phyloP scores from a whole-genome alignment of 1,140 invertebrate genomes.

The Drosophila takahashii region DNA sequence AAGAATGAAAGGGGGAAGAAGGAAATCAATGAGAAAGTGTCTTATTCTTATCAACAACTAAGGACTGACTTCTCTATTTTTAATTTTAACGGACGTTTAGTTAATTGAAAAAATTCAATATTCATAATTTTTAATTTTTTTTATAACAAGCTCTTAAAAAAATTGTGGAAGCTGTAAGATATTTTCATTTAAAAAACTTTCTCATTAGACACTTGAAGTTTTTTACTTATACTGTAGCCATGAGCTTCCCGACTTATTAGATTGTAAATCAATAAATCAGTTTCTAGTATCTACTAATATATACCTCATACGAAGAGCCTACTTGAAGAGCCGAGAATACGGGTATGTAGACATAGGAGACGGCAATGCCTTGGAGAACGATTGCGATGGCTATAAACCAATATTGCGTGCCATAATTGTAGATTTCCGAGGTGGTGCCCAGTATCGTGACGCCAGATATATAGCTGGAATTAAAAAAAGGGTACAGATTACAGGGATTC shows the following conservation, averaged over 20 bases:
- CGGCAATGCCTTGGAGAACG: slow-evolving; percentile 88
- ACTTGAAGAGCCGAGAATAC: slow-evolving; percentile 92
- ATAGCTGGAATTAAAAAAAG: slow-evolving; percentile 87
- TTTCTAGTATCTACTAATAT: slow-evolving; percentile 29
- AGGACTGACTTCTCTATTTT: neutral
- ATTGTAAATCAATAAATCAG: slow-evolving; percentile 27
- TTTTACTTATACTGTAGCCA: neutral
- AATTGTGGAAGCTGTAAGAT: too few species aligned
- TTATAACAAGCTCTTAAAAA: too few species aligned
- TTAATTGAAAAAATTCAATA: too few species aligned
- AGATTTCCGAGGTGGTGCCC: slow-evolving; percentile 94
- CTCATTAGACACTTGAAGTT: neutral
- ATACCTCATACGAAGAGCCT: slow-evolving; percentile 93
- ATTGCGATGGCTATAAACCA: slow-evolving; percentile 90
- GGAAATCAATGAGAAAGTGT: slow-evolving; percentile 3
- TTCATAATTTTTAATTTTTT: too few species aligned
- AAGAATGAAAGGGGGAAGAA: neutral
- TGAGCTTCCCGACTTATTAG: slow-evolving; percentile 1
- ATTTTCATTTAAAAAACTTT: neutral
- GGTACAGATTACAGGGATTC: slow-evolving; percentile 40
- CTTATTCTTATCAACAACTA: neutral
- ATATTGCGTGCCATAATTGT: slow-evolving; percentile 93
- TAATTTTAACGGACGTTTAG: neutral
- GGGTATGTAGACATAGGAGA: slow-evolving; percentile 91
- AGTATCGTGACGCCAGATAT: slow-evolving; percentile 95